A percentile compares a stretch with the other conserved stretches of the same genome.
Conservation (phyloP, 37 sponge, comb jelly and placozoan genomes). For the Axinella damicornis region DNA sequence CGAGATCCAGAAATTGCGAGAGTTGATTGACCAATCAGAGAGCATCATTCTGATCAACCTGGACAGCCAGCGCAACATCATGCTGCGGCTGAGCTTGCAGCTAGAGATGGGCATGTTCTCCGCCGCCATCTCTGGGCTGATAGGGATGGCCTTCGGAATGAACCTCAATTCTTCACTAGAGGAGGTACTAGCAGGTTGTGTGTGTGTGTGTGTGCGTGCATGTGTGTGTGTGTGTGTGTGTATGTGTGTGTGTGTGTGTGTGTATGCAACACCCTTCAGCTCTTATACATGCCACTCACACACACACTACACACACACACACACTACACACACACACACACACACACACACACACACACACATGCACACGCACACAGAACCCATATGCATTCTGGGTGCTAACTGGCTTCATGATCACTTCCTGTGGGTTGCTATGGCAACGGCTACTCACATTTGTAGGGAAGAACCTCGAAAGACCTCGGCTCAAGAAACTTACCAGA, state of each 20-base stretch:
- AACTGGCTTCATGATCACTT: slow-evolving; percentile 55
- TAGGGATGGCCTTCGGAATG: slow-evolving; percentile 81
- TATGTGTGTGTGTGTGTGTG: slow-evolving; percentile 17
- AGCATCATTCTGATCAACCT: slow-evolving; percentile 70
- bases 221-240: slow-evolving; percentile 3
- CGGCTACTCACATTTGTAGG: slow-evolving; percentile 44
- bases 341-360: not conserved
- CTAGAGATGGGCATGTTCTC: slow-evolving; percentile 77
- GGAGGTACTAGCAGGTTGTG: slow-evolving; percentile 56
- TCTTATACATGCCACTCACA: too few species aligned
- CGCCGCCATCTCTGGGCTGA: slow-evolving; percentile 52
- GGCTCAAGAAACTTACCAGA: not conserved
- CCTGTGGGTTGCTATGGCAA: slow-evolving; percentile 60
- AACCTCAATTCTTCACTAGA: slow-evolving; percentile 76
- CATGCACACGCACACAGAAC: slow-evolving; percentile 21
- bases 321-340: not conserved
- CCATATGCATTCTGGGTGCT: slow-evolving; percentile 67
- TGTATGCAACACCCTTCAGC: too few species aligned
- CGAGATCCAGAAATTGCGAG: slow-evolving; percentile 40
- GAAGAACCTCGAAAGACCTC: not conserved
- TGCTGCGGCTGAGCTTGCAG: slow-evolving; percentile 67
- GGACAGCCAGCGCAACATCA: slow-evolving; percentile 77
- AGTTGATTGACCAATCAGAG: slow-evolving; percentile 68
- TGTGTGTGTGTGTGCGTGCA: too few species aligned
- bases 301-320: too few species aligned